Evolutionary conservation across 64 coral and sea anemone genomes (phyloP).

Genomic region (Astreopora myriophthalma): DNA sequence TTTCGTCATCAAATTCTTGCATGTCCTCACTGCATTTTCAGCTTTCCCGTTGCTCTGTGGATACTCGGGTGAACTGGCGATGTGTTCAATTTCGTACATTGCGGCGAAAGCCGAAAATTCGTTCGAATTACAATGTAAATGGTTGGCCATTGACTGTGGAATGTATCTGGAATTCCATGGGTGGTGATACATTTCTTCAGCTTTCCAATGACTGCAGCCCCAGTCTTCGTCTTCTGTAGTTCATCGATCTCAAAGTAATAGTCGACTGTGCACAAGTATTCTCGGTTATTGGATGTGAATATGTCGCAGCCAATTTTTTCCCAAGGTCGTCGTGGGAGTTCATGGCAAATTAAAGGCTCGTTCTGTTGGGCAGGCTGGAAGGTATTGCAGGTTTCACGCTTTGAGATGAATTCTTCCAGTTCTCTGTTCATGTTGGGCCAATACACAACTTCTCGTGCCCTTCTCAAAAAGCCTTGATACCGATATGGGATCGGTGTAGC

Average conservation of each 20-base stretch:
- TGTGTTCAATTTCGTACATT: constrained; percentile 24
- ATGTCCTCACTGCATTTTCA: neutral
- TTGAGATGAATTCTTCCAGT: constrained; percentile 13
- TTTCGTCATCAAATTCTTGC: neutral
- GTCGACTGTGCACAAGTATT: neutral
- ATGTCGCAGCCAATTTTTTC: constrained; percentile 1
- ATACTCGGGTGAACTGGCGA: constrained; percentile 1
- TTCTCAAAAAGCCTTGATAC: neutral
- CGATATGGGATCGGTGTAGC: constrained; percentile 8
- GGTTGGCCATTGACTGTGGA: constrained; percentile 34
- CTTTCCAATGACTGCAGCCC: neutral
- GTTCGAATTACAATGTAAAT: neutral
- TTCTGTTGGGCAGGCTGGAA: neutral
- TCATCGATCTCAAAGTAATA: neutral
- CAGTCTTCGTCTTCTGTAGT: constrained; percentile 9
- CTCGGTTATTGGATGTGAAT: neutral
- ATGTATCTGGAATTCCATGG: constrained; percentile 17
- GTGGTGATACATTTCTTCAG: constrained; percentile 5
- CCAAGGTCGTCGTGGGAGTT: neutral
- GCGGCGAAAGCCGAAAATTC: constrained; percentile 7
- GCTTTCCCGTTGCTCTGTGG: neutral
- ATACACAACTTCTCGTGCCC: constrained; percentile 14
- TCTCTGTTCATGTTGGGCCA: neutral
- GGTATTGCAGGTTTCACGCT: constrained; percentile 15
- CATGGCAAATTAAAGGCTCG: neutral